Evolutionary conservation across 2,888 invertebrate species (phyloP), one percentile per base, ranked within the genome.

Genomic region (Drosophila meridiana): DNA sequence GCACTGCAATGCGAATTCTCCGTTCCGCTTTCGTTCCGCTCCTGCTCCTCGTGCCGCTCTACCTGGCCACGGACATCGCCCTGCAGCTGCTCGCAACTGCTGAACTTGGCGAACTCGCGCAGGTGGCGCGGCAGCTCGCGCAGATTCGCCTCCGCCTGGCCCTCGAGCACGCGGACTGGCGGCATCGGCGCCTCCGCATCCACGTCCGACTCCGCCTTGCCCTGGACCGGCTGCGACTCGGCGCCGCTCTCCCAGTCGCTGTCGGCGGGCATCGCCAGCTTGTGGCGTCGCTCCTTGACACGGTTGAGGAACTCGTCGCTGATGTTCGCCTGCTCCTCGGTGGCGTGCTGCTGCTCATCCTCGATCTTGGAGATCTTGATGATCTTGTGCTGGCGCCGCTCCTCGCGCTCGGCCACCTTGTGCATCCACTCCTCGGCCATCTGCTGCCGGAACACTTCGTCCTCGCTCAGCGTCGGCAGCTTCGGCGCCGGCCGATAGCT

Each of bases 391-490:
- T 96, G 95, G 82, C 96, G 96, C 52, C 97, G 94, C 89, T 97
- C 96, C 84, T 96, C 95, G 13, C 97, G 94, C 91, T 96, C 96
- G 6, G 96, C 95, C 87, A 97, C 96, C 93, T 97, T 96, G 89
- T 94, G 94, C 90, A 97, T 95, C 93, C 97, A 97, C 92, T 97
- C 97, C 82, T 96, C 95, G 93, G 96, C 97, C 97, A 97, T 97
- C 93, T 96, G 95, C 79, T 96, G 96, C 8, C 97, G 95, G 83
- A 96, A 95, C 48, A 95, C 94, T 92, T 97, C 96, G 74, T 95
- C 95, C 91, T 97, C 96, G 56, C 95, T 95, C 9, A 95, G 95
- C 11, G 95, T 79, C 47, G 95, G 92, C 57, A 92, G 43, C 77
- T 92, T 91, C 13, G 90, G 87, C 0, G 87, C 76, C 2, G 92